Evolutionary conservation across 2,797 vertebrate species (phyloP).

Genomic region (Chromobotia macracanthus): DNA sequence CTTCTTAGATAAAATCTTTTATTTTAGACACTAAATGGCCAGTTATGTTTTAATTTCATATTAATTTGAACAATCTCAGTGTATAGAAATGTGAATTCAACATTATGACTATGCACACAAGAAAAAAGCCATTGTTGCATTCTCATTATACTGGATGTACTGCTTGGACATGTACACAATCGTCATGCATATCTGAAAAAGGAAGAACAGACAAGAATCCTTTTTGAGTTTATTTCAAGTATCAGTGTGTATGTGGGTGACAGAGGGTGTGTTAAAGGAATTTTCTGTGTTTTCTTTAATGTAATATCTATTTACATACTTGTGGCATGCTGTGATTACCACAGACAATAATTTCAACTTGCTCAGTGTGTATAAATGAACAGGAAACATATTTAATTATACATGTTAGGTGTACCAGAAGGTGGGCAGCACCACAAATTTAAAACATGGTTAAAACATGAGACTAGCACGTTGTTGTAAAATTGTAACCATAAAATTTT

Average conservation of each 20-base stretch:
- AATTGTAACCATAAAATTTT: not conserved
- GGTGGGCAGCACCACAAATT: too few species aligned
- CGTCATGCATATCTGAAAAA: conserved; percentile 15
- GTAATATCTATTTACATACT: not conserved
- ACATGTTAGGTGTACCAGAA: too few species aligned
- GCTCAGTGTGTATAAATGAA: not conserved
- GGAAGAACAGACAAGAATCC: not conserved
- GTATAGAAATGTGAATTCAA: not conserved
- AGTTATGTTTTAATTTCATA: conserved; percentile 1
- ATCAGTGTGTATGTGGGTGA: conserved; percentile 11
- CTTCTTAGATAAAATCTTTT: not conserved
- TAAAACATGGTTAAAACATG: not conserved
- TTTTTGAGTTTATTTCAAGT: not conserved
- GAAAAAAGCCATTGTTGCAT: conserved; percentile 22
- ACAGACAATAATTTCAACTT: not conserved
- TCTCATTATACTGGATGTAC: conserved; percentile 23
- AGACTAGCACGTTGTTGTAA: not conserved
- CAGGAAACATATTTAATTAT: not conserved
- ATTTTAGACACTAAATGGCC: not conserved
- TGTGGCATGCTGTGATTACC: not conserved
- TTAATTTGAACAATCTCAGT: not conserved
- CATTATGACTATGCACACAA: conserved; percentile 19
- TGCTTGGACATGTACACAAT: not conserved
- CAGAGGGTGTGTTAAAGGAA: conserved; percentile 9
- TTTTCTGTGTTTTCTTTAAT: conserved; percentile 16